phyloP scores from a whole-genome alignment of 2,888 invertebrate genomes.

The Laothoe populi region DNA sequence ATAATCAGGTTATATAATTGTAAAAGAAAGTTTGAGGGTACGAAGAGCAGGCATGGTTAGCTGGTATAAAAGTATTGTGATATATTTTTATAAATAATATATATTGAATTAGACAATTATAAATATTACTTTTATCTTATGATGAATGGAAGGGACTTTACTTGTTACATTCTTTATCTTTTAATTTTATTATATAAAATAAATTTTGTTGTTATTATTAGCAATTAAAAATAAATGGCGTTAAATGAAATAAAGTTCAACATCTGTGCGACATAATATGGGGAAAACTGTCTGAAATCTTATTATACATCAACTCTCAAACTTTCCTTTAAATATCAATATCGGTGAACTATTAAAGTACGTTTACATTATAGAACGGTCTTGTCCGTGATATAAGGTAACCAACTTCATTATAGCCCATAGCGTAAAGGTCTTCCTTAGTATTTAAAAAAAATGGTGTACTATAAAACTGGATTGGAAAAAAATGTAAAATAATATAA shows the following conservation, averaged over 20 bases:
- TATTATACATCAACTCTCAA: neutral
- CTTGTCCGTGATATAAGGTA: neutral
- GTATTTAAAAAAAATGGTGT: slow-evolving; percentile 39
- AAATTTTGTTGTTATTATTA: too few species aligned
- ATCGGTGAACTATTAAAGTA: neutral
- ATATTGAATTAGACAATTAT: too few species aligned
- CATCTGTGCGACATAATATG: too few species aligned
- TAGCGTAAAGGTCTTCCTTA: slow-evolving; percentile 61
- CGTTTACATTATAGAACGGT: neutral
- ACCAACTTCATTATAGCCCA: slow-evolving; percentile 28
- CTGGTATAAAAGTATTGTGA: neutral
- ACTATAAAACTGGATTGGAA: neutral
- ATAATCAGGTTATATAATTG: neutral
- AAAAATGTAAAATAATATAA: neutral
- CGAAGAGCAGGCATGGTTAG: neutral
- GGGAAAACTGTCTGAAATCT: neutral
- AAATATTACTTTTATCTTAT: too few species aligned
- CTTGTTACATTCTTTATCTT: too few species aligned
- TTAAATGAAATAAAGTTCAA: too few species aligned
- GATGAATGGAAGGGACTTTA: too few species aligned
- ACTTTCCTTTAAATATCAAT: slow-evolving; percentile 11
- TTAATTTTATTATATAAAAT: too few species aligned
- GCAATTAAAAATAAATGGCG: too few species aligned
- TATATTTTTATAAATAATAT: too few species aligned
- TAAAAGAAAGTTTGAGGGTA: neutral